A percentile compares a stretch with the other conserved stretches of the same genome.
These are phyloP conservation scores for Arrhopalites spinosus DNA, from an alignment of 2,888 invertebrate species.

Conservation along the genomic window DNA sequence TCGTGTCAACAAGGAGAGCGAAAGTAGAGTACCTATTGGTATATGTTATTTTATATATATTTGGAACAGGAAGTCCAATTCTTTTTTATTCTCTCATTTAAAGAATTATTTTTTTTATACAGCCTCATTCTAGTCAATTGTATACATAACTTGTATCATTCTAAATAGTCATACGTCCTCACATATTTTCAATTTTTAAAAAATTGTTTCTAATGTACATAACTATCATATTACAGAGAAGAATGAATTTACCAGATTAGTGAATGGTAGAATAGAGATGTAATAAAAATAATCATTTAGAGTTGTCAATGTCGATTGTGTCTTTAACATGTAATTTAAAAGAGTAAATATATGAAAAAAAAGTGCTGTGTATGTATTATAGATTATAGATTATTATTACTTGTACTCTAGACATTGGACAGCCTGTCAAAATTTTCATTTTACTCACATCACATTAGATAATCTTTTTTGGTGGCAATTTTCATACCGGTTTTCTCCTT, in stretches of 20 bases:
- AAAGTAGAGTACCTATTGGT: not conserved
- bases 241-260: too few relatives aligned
- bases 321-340: too few relatives aligned
- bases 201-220: not conserved
- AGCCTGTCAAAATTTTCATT: not conserved
- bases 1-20: not conserved
- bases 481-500: conserved; percentile 22
- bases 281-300: too few relatives aligned
- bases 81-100: not conserved
- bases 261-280: too few relatives aligned
- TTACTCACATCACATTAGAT: not conserved
- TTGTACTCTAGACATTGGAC: not conserved
- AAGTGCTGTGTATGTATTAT: too few relatives aligned
- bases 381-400: too few relatives aligned
- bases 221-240: not conserved
- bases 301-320: not conserved
- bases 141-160: too few relatives aligned
- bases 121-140: not conserved
- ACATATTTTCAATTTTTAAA: too few relatives aligned
- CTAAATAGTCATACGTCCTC: too few relatives aligned
- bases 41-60: not conserved
- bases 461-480: conserved; percentile 3
- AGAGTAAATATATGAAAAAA: too few relatives aligned
- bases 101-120: not conserved
- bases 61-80: conserved; percentile 23